Evolutionary conservation across 2,888 invertebrate species (phyloP), one percentile per base, ranked within the genome.

Genomic region (Sipha maydis): DNA sequence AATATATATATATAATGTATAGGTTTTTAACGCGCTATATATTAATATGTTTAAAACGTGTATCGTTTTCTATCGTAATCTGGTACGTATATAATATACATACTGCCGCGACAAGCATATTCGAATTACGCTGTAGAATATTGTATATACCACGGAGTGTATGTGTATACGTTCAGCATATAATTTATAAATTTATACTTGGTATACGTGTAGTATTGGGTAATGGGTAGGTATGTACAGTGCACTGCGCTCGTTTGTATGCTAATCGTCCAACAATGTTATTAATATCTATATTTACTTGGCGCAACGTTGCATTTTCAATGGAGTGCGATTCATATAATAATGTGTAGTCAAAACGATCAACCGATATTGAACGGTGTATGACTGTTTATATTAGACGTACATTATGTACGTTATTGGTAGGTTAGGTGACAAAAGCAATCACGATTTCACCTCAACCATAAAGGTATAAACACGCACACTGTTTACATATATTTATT

Each of bases 361-460:
- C 56, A 34, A 56, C 56, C n/a, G 83, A 83, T 83, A 83, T 75
- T 56, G 38, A 7, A 3, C 7, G 38, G 38, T 7, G 38, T 41
- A 41, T 41, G 56, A 56, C 73, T 5, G 9, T 41, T 48, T 25
- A 61, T 25, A 76, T 11, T 76, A 21, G 3, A 48, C 48, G 48
- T 48, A 48, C 11, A 48, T 14, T 14, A 48, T 3, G 11, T n/a
- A 41, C 19, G 21, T 8, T 34, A 67, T 67, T 34, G 38, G 21
- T 48, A n/a, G 21, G 75, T 84, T 48, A 86, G 73, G 73, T 79
- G 86, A 86, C 86, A 86, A 80, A 86, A 79, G 71, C 79, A 73
- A 71, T 86, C 86, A 86, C 86, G 86, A 86, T 80, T 76, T 79
- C 71, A 86, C 78, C 86, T 79, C 79, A 61, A 31, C 61, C 71